Percentiles rank a stretch among this genome's conserved stretches.
These are phyloP conservation scores for Lasioglossum figueresi DNA, from an alignment of 2,888 invertebrate genomes.

Conservation along the genomic window DNA sequence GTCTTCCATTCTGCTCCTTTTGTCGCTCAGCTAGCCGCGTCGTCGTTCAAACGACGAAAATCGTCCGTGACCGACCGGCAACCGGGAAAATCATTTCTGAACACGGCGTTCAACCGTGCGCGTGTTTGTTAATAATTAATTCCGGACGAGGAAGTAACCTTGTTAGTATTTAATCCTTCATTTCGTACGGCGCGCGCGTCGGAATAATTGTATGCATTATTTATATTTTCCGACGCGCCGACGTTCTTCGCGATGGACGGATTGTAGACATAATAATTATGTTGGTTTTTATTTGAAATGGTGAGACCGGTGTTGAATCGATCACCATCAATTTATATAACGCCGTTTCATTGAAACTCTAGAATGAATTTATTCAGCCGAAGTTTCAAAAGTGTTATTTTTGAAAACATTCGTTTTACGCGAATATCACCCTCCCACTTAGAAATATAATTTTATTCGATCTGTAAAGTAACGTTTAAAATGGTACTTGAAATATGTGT, in stretches of 20 bases:
- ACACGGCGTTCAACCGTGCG: background rate
- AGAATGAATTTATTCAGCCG: background rate
- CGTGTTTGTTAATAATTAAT: constrained; percentile 7
- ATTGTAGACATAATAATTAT: background rate
- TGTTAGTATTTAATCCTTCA: constrained; percentile 1
- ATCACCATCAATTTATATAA: background rate
- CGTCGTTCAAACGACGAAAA: constrained; percentile 4
- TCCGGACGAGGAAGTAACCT: constrained; percentile 1
- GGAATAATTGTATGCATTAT: background rate
- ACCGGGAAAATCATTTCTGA: background rate
- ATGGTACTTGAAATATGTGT: background rate
- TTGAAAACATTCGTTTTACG: background rate
- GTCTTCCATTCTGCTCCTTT: constrained; percentile 5
- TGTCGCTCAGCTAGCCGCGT: background rate
- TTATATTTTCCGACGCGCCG: background rate
- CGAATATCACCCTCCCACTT: background rate
- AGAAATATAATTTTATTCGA: background rate
- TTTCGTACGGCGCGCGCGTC: background rate
- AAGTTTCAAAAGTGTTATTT: background rate
- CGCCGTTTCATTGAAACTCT: background rate
- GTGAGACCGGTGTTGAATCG: background rate
- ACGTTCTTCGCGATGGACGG: background rate
- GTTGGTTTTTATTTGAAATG: background rate
- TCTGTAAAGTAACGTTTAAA: background rate
- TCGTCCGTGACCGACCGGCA: background rate